Percentiles rank a stretch among this genome's conserved stretches.
These are phyloP conservation scores for Eupsittula cactorum DNA, from an alignment of 2,113 vertebrate genomes.

Conservation along the genomic window DNA sequence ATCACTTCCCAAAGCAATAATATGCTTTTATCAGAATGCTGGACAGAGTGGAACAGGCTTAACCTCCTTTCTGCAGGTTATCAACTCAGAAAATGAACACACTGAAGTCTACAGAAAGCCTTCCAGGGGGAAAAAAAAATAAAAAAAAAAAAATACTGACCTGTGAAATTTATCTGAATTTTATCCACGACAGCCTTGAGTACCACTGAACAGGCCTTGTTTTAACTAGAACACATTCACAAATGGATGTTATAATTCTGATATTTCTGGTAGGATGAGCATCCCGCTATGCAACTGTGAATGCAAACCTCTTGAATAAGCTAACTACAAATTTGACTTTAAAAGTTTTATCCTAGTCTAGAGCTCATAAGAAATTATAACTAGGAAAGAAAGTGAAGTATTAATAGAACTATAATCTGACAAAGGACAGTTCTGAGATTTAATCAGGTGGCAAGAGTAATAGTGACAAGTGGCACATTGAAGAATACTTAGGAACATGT, in stretches of 20 bases:
- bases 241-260: not conserved
- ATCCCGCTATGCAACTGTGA: not conserved
- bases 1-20: not conserved
- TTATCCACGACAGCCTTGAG: not conserved
- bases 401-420: conserved; percentile 46
- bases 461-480: conserved; percentile 30
- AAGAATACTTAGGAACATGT: conserved; percentile 8
- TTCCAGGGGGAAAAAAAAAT: not conserved
- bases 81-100: not conserved
- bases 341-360: not conserved
- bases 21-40: not conserved
- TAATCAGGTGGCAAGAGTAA: conserved; percentile 54
- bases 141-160: not conserved
- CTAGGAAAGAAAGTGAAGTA: not conserved
- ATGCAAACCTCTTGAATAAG: not conserved
- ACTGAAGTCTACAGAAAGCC: not conserved
- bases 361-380: conserved; percentile 35
- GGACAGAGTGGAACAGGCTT: not conserved
- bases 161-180: not conserved
- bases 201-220: not conserved
- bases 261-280: not conserved
- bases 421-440: conserved; percentile 31
- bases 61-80: not conserved
- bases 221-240: not conserved
- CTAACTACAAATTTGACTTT: not conserved